Base-by-base conservation (phyloP, 2,888 invertebrate species). In the Andrena minutula region DNA sequence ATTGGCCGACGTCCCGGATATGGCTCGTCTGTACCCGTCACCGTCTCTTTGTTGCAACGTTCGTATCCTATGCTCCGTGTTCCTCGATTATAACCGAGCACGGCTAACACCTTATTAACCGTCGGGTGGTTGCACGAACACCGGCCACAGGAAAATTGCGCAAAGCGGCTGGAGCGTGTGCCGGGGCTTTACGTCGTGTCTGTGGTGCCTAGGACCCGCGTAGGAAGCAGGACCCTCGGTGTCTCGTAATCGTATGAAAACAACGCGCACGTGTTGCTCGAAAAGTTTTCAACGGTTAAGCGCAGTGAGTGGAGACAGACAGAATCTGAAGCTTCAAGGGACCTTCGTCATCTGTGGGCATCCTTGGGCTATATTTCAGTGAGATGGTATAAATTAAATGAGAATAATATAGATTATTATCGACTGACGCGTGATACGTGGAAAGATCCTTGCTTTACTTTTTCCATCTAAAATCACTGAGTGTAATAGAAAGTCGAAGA, bases 1-100 rank as follows among this genome's bases (percentile, higher is more conserved):
- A 92, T 92, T 91, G 91, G 87, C 83, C 90, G 90, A 86, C 90
- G 89, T 90, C 90, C 91, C 91, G 91, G 91, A 92, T 91, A 91
- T 90, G 91, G 91, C 90, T 91, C 91, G 91, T 91, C 91, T 86
- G 89, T 90, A 89, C 89, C 90, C 89, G 90, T 91, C 91, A 89
- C 87, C 88, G 90, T 86, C 80, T 88, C 89, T 90, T 90, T 89
- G 91, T 89, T 87, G 86, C 88, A 89, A 89, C 88, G 86, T 89
- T 41, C 83, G 85, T 89, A 86, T 88, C 89, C 87, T 84, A 82
- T 81, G 88, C 86, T 85, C 82, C 84, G 84, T 86, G 86, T 89
- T 88, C 84, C 83, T 78, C 86, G 86, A 86, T 88, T 84, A 88
- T 86, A 81, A 79, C 83, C 85, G 69, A 79, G 72, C 82, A 70